phyloP scores from a whole-genome alignment of 2,797 vertebrate genomes.

The Glossophaga mutica region DNA sequence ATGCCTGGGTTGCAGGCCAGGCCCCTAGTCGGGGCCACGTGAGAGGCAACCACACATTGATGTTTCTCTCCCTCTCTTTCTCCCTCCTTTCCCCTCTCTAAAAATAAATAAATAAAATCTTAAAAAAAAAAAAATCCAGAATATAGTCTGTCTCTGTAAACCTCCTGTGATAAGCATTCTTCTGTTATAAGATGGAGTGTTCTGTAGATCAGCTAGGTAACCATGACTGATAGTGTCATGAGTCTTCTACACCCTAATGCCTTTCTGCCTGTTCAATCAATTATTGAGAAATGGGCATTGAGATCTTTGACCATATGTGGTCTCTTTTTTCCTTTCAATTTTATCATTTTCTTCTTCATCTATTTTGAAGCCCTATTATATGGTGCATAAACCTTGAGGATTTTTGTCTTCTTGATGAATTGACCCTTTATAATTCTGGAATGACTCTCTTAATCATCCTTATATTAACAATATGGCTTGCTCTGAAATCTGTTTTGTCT shows the following conservation, averaged over 20 bases:
- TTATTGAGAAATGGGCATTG: neutral
- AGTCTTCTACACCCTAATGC: neutral
- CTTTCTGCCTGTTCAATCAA: neutral
- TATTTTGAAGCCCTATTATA: neutral
- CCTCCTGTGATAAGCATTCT: neutral
- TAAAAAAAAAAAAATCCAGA: neutral
- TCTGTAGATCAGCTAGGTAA: neutral
- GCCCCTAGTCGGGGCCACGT: too few species aligned
- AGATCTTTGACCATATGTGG: neutral
- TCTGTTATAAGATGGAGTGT: neutral
- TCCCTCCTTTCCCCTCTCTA: too few species aligned
- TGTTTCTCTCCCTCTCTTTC: too few species aligned
- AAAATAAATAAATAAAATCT: too few species aligned
- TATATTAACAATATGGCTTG: neutral
- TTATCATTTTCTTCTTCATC: neutral
- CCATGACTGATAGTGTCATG: neutral
- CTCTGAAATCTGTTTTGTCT: neutral
- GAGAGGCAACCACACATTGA: too few species aligned
- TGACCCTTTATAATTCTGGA: neutral
- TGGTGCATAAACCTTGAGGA: neutral
- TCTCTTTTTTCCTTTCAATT: neutral
- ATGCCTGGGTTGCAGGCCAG: too few species aligned
- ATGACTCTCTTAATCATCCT: neutral
- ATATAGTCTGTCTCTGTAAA: neutral
- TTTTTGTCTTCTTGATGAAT: neutral